Base-by-base conservation (phyloP, 2,797 vertebrate genomes). In the Centropyge bicolor region DNA sequence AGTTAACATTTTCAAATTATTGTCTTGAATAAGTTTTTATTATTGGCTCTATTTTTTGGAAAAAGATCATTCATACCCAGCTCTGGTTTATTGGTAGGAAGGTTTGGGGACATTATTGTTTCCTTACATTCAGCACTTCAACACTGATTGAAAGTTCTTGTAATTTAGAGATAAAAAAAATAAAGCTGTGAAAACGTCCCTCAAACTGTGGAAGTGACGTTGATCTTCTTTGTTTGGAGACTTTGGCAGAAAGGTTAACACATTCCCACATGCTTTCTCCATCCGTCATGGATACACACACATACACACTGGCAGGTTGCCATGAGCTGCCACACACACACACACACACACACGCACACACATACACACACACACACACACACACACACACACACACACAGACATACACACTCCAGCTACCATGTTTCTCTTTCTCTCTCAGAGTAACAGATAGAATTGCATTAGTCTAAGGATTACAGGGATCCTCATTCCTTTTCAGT, bases 251-350 rank as follows among this genome's bases (percentile, higher is more conserved):
- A 91, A 91, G 90, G 90, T 89, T 84, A 90, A 83, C 69, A 64
- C 80, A 55, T 87, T 92, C 90, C 88, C 86, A 89, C 85, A 88
- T 82, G 68, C 78, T 75, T 88, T 54, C 70, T 76, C 78, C 79
- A 81, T 89, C 84, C 19, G 74, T 91, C 88, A 90, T 86, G 82
- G 75, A 86, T 59, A 80, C 84, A 74, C 69, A 48, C 46, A 48
- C 41, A 43, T 12, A 75, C 69, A 80, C 86, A 76, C 61, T 79
- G 76, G 69, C 68, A 74, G 61, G 69, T 67, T 87, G 85, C 86
- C 78, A 76, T 57, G 65, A 73, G 74, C 55, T 68, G 69, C 46
- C 31, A 22, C 46, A 17, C 49, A 56, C 46, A 54, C 41, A 76
- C 62, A n/a, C n/a, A n/a, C n/a, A n/a, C n/a, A n/a, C n/a, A 76